These are phyloP conservation scores for Apantesis nais DNA, from an alignment of 2,888 invertebrate species.

Conservation along the genomic window DNA sequence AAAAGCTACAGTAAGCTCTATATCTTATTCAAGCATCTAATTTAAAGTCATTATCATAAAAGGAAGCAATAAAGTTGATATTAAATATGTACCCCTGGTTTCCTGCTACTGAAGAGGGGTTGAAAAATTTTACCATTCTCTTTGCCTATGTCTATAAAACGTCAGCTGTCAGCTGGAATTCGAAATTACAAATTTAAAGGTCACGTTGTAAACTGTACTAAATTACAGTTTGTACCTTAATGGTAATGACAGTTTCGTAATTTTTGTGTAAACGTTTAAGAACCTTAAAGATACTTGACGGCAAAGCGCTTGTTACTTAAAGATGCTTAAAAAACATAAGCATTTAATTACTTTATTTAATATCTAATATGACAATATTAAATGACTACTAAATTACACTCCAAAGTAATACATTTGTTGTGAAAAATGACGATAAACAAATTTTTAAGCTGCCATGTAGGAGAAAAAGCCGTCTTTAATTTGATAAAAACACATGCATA, in stretches of 20 bases:
- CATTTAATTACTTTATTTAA: too few relatives aligned
- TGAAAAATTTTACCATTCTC: background rate
- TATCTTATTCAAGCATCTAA: background rate
- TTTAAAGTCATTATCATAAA: conserved; percentile 2
- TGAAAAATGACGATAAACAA: too few relatives aligned
- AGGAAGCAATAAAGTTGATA: conserved; percentile 6
- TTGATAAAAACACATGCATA: too few relatives aligned
- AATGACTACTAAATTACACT: too few relatives aligned
- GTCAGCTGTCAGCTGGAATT: conserved; percentile 1
- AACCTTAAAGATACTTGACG: too few relatives aligned
- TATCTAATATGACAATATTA: too few relatives aligned
- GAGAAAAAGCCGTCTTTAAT: too few relatives aligned
- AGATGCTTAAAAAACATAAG: too few relatives aligned
- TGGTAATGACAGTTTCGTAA: background rate
- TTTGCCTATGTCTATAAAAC: conserved; percentile 4
- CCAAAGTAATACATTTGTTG: too few relatives aligned
- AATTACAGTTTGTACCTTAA: background rate
- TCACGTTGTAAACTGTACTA: background rate
- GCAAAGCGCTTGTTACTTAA: too few relatives aligned
- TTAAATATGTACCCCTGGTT: conserved; percentile 2
- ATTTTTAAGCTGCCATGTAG: too few relatives aligned
- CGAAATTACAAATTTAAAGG: background rate
- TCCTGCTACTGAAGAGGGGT: background rate
- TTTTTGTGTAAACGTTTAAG: too few relatives aligned
- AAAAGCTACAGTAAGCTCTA: background rate